phyloP scores from a whole-genome alignment of 2,888 invertebrate genomes.

The Drosophila peninsularis region DNA sequence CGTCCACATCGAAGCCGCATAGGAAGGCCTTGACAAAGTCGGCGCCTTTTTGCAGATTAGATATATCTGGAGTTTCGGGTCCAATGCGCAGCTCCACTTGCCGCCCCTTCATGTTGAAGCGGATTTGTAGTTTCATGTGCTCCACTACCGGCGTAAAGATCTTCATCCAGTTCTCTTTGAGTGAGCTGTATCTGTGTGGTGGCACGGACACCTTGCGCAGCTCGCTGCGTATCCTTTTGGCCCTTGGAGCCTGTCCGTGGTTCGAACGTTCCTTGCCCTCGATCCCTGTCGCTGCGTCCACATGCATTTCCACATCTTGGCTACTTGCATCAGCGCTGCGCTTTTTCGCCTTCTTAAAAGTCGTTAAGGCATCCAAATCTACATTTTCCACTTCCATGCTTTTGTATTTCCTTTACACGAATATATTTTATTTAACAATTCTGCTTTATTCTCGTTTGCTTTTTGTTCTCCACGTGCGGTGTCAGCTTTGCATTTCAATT shows the following conservation, averaged over 20 bases:
- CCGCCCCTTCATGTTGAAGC: constrained; percentile 96
- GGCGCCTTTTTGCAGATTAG: constrained; percentile 97
- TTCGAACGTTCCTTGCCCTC: constrained; percentile 83
- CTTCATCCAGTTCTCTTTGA: constrained; percentile 98
- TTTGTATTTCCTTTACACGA: background rate
- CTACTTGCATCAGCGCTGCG: constrained; percentile 62
- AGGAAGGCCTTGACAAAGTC: constrained; percentile 99
- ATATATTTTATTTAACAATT: background rate
- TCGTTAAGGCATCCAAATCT: constrained; percentile 75
- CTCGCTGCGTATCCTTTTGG: constrained; percentile 86
- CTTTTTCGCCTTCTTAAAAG: constrained; percentile 76
- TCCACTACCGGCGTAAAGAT: constrained; percentile 98
- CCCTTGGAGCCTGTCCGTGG: constrained; percentile 78
- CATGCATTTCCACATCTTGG: constrained; percentile 87
- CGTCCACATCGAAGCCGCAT: constrained; percentile 98
- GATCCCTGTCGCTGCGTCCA: constrained; percentile 88
- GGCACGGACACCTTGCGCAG: constrained; percentile 94
- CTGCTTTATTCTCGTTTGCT: constrained; percentile 28
- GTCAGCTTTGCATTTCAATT: constrained; percentile 22
- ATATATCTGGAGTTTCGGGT: constrained; percentile 89
- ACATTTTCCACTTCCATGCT: constrained; percentile 82
- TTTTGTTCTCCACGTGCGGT: constrained; percentile 49
- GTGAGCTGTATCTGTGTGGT: constrained; percentile 94
- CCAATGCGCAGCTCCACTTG: constrained; percentile 86
- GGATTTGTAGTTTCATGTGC: constrained; percentile 95